A percentile compares a stretch with the other conserved stretches of the same genome.
Evolutionary conservation across 2,797 vertebrate species (phyloP).

Genomic region (Hippocampus kuda): DNA sequence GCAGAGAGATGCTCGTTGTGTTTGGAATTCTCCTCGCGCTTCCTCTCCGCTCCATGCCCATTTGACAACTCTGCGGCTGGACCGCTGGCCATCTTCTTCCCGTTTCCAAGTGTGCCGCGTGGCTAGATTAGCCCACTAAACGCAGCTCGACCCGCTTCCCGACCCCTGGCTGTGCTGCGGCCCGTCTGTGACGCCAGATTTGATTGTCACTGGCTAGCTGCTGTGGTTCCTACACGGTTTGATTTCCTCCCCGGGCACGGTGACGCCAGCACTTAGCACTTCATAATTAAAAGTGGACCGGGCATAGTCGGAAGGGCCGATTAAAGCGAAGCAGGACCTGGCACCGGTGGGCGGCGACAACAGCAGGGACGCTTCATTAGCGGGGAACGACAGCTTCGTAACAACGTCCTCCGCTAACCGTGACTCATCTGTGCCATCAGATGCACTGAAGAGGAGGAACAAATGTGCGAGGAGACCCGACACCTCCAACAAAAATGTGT

Average conservation of each 20-base stretch:
- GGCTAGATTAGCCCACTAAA: constrained; percentile 43
- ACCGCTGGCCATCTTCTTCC: neutral
- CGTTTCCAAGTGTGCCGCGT: neutral
- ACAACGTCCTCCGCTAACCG: neutral
- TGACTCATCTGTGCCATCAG: neutral
- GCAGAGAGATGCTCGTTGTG: no score
- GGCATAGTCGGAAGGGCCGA: constrained; percentile 11
- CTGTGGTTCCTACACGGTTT: constrained; percentile 28
- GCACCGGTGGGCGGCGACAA: neutral
- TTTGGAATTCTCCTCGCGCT: neutral
- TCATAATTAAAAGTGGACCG: constrained; percentile 46
- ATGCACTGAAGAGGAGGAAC: neutral
- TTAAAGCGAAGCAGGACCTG: constrained; percentile 9
- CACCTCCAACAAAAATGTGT: neutral
- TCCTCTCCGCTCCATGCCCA: neutral
- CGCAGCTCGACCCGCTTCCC: constrained; percentile 26
- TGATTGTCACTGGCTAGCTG: constrained; percentile 40
- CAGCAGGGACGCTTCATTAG: constrained; percentile 6
- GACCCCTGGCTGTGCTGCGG: neutral
- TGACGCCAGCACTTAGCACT: constrained; percentile 29
- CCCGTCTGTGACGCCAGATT: constrained; percentile 16
- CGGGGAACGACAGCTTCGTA: neutral
- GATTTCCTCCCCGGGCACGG: constrained; percentile 18
- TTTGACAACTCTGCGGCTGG: neutral
- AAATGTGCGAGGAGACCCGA: neutral